Base-by-base conservation (phyloP, 2,113 vertebrate species). In the Chaetodon trifascialis region DNA sequence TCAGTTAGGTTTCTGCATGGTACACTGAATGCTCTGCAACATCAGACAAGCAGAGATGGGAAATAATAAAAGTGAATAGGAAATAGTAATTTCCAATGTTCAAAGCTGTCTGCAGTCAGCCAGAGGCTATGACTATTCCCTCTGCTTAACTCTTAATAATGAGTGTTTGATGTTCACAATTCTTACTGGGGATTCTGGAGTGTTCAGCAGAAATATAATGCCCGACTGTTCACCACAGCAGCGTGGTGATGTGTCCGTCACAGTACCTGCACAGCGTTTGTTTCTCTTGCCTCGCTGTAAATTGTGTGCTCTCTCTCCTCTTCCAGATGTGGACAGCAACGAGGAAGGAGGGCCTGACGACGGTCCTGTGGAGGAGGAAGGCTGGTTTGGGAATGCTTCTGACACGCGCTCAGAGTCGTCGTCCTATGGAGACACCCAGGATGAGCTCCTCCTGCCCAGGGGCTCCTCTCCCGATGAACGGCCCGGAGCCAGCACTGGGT, bases 341-440 rank as follows among this genome's bases (percentile, higher is more conserved):
- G 97, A 98, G 83, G 98, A 98, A 88, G 96, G 94, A 84, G 96
- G 96, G 92, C 95, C 93, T 54, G 96, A 97, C 89, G 94, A 94
- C 56, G 96, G 96, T 72, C 95, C 96, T 88, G 97, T 95, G 84
- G 97, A 98, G 89, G 98, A 99, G 83, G 98, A 99, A 58, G 95
- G 92, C 91, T 99, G 98, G 98, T 99, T 97, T 94, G 97, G 96
- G 87, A 98, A 97, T 87, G 96, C 97, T 69, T 98, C 98, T 0
- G 97, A 98, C 95, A 98, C 97, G 0, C 98, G 97, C 52, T 99
- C 98, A 0, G 97, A 99, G 94, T 98, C 97, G 0, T 99, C 98
- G 0, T 99, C 98, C 63, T 99, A 97, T 89, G 98, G 97, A 85
- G 98, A 99, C 90, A 95, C 96, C 60, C 97, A 97, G 95, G 98